A percentile compares a stretch with the other conserved stretches of the same genome.
Conservation (phyloP, 2,113 vertebrate species). For the Eulemur rufifrons region DNA sequence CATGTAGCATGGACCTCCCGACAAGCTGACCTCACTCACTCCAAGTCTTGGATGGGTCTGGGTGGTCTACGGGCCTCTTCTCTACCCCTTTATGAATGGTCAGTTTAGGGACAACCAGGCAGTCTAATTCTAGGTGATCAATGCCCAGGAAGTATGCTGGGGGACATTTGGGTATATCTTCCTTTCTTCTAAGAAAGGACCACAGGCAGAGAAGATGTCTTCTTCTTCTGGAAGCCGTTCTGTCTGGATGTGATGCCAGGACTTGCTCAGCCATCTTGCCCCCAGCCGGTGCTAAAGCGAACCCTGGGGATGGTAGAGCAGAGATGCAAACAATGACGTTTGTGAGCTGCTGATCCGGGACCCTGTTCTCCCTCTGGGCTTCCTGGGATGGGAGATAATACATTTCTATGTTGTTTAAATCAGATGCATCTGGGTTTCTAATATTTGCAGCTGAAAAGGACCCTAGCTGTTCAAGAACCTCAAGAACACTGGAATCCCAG, state of each 20-base stretch:
- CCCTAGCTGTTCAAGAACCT: neutral
- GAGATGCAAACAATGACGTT: neutral
- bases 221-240: neutral
- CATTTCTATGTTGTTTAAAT: neutral
- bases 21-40: neutral
- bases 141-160: neutral
- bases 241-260: too few species aligned
- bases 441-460: neutral
- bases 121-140: neutral
- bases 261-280: neutral
- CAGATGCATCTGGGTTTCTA: neutral
- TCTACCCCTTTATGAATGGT: neutral
- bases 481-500: neutral
- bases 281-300: neutral
- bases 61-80: too few species aligned
- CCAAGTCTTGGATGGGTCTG: neutral
- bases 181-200: neutral
- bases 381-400: neutral
- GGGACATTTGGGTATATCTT: neutral
- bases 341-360: neutral
- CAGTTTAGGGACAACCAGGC: neutral
- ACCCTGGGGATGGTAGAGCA: neutral
- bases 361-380: neutral
- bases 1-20: rapidly evolving
- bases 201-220: neutral